These are phyloP conservation scores for Meta bourneti DNA, from an alignment of 2,888 invertebrate genomes.

Conservation along the genomic window DNA sequence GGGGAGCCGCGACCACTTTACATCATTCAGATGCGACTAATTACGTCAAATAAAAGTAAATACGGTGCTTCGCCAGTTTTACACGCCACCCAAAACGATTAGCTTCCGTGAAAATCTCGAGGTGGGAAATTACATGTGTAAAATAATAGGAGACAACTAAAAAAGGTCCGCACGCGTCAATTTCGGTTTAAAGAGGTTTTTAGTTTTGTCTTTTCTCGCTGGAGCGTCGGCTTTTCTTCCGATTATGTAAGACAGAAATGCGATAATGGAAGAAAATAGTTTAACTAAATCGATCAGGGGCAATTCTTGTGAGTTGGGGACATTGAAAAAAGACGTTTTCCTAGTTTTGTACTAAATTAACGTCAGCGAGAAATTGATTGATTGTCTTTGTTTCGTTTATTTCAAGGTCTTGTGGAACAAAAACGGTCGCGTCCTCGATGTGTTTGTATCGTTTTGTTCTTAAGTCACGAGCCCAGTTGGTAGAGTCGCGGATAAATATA, in stretches of 20 bases:
- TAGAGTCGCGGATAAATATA: no score
- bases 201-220: not conserved
- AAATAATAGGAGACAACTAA: not conserved
- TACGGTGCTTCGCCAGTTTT: constrained; percentile 4
- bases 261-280: constrained; percentile 25
- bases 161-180: constrained; percentile 9
- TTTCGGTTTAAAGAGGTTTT: constrained; percentile 1
- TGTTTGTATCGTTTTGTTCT: not conserved
- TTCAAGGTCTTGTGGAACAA: constrained; percentile 12
- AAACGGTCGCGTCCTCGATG: not conserved
- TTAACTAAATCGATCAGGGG: constrained; percentile 25
- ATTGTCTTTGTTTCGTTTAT: not conserved
- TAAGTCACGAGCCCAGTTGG: not conserved
- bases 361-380: constrained; percentile 18
- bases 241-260: not conserved
- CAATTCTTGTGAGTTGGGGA: not conserved
- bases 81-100: constrained; percentile 14
- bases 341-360: constrained; percentile 13
- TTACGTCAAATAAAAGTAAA: not conserved
- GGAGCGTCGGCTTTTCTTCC: not conserved
- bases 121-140: constrained; percentile 9
- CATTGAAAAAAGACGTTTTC: constrained; percentile 6
- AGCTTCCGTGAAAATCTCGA: not conserved
- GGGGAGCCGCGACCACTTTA: constrained; percentile 6
- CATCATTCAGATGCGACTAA: constrained; percentile 10